Base-by-base conservation (phyloP, 2,888 invertebrate species). In the Tetanocera ferruginea region DNA sequence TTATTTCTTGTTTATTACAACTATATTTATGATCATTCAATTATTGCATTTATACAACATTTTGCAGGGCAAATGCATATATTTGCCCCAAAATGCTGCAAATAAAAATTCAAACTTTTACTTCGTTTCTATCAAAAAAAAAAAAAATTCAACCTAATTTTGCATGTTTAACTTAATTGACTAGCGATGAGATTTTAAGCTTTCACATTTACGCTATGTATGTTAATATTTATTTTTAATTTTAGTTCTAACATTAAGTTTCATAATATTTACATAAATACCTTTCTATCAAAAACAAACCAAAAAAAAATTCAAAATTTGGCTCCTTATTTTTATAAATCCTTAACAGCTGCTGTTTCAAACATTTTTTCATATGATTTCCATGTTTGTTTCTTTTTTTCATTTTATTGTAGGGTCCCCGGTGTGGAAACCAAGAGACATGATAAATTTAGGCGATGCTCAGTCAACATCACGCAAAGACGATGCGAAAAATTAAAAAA, bases 361-460 rank as follows among this genome's bases (percentile, higher is more conserved):
- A 37, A 55, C 72, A 72, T 57, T 57, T 23, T 70, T 70, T 55
- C 55, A 70, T 70, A 70, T 70, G 70, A 88, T 88, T 88, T 89
- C 88, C 88, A 88, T 87, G 93, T 89, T 87, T 87, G 86, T 87
- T 89, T 83, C 80, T 85, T 86, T 87, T 86, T 87, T 87, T 86
- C 86, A 86, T 87, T 93, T 92, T 92, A 93, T 94, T 93, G 92
- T 94, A 95, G 97, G 97, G 92, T 98, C 98, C 91, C 98, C 98
- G 91, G 96, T 98, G 92, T 98, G 98, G 98, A 98, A 98, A 94
- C 97, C 97, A 92, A 95, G 97, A 92, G 97, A 97, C 93, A 93
- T 92, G 92, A 91, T 91, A 92, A 91, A 91, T 91, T 92, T 92
- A 91, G 90, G 90, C 90, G 90, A 90, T 89, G 90, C 90, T 87